Conservation (phyloP, 2,888 invertebrate genomes). For the Frankliniella intonsa region DNA sequence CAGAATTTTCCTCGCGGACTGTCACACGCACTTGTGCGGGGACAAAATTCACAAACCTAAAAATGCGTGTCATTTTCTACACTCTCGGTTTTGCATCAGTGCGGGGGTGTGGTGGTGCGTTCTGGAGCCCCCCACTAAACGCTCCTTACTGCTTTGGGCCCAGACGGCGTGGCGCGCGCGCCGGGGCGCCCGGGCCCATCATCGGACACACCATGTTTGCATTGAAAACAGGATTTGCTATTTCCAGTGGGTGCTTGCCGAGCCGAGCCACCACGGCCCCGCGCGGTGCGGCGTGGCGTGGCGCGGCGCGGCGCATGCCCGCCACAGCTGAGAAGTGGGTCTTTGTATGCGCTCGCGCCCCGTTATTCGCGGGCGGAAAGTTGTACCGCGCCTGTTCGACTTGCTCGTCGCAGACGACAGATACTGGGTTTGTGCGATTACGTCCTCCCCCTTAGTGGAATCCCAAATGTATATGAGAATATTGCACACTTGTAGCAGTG, state of each 20-base stretch:
- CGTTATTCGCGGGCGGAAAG: not conserved
- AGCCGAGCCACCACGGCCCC: not conserved
- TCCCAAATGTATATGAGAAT: no score
- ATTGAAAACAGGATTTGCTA: conserved; percentile 24
- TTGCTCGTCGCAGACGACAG: not conserved
- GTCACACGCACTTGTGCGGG: no score
- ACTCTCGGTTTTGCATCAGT: no score
- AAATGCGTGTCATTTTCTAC: no score
- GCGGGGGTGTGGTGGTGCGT: no score
- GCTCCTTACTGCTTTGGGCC: not conserved
- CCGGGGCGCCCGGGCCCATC: not conserved
- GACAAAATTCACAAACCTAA: no score
- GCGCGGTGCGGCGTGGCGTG: not conserved
- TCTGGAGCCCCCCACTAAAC: no score
- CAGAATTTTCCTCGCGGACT: no score
- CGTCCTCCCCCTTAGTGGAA: no score
- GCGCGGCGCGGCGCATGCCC: not conserved
- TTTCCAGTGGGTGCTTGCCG: not conserved
- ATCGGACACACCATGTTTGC: not conserved
- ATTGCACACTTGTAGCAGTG: no score
- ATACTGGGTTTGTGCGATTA: no score
- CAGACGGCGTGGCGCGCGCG: not conserved
- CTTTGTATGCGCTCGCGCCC: not conserved
- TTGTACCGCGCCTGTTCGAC: not conserved
- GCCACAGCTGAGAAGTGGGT: not conserved